phyloP scores from a whole-genome alignment of 1,140 invertebrate species.

The Mercenaria mercenaria region DNA sequence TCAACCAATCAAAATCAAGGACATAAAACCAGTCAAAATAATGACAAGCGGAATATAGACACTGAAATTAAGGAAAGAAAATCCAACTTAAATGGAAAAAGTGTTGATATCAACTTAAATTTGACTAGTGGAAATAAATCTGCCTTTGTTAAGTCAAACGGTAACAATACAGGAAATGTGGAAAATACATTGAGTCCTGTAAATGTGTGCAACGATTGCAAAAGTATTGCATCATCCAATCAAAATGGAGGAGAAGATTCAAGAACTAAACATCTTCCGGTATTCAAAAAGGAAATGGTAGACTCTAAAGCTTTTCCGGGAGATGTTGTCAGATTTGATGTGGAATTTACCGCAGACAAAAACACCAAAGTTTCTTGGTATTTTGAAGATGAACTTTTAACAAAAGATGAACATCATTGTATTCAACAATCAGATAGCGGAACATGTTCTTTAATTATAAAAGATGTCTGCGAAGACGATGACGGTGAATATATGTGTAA shows the following conservation, averaged over 20 bases:
- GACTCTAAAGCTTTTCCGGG: slow-evolving; percentile 77
- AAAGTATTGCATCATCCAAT: slow-evolving; percentile 2
- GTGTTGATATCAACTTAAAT: slow-evolving; percentile 37
- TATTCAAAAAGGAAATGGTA: slow-evolving; percentile 78
- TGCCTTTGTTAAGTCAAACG: slow-evolving; percentile 31
- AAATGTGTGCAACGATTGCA: neutral
- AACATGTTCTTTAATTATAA: slow-evolving; percentile 87
- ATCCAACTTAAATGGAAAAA: neutral
- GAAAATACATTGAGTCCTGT: neutral
- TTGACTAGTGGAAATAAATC: slow-evolving; percentile 40
- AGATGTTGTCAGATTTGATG: slow-evolving; percentile 80
- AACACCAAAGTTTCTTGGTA: slow-evolving; percentile 84
- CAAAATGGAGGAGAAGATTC: slow-evolving; percentile 15
- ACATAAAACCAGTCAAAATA: neutral
- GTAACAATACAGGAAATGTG: neutral
- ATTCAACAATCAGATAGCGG: slow-evolving; percentile 66
- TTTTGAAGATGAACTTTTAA: slow-evolving; percentile 81
- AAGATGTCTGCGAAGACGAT: slow-evolving; percentile 92
- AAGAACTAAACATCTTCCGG: slow-evolving; percentile 37
- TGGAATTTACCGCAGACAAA: slow-evolving; percentile 83
- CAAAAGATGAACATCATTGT: slow-evolving; percentile 70
- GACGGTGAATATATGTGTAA: slow-evolving; percentile 95
- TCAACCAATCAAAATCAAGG: neutral
- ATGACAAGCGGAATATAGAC: neutral
- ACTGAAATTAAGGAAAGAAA: neutral